Base-by-base conservation (phyloP, 2,888 invertebrate genomes). In the Bellardia bayeri region DNA sequence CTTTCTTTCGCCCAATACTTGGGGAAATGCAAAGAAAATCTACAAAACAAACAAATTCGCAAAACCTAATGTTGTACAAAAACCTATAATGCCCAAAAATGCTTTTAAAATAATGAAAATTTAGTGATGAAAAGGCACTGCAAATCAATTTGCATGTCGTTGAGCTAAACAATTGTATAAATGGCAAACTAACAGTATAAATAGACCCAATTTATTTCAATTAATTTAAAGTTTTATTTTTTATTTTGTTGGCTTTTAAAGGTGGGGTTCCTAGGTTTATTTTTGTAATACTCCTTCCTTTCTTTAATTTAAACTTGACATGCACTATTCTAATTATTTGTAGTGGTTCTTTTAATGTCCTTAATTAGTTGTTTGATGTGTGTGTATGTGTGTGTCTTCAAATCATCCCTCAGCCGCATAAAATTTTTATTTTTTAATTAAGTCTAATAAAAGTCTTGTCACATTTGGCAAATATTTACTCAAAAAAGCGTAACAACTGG, bases 51-150 rank as follows among this genome's bases (percentile, higher is more conserved):
- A 37, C 45, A 49, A 54, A 51, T 16, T 33, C 30, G 30, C 13
- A 45, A 33, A 56, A 66, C 11, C 45, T 45, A 37, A n/a, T 23
- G 45, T 63, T 14, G 14, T 14, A 56, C 49, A 61, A 40, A 45
- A 42, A 33, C 33, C 54, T 45, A 14, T 14, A 37, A n/a, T 4
- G 71, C 51, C 71, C 54, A 8, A 45, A 72, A 85, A 81, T 14
- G 63, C 85, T 85, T 80, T 85, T 85, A 85, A 30, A 69, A 42
- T 85, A 85, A 85, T 85, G 63, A 75, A 85, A 68, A 49, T 68
- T 69, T 45, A 42, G 63, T 68, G 23, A 58, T n/a, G 13, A 56
- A 49, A 16, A 6, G n/a, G 8, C 14, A 23, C 23, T 11, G 11
- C 45, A 30, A 69, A 56, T 40, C 45, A 76, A 71, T 76, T 76